Evolutionary conservation across 2,113 vertebrate genomes (phyloP).

Genomic region (Istiophorus platypterus): DNA sequence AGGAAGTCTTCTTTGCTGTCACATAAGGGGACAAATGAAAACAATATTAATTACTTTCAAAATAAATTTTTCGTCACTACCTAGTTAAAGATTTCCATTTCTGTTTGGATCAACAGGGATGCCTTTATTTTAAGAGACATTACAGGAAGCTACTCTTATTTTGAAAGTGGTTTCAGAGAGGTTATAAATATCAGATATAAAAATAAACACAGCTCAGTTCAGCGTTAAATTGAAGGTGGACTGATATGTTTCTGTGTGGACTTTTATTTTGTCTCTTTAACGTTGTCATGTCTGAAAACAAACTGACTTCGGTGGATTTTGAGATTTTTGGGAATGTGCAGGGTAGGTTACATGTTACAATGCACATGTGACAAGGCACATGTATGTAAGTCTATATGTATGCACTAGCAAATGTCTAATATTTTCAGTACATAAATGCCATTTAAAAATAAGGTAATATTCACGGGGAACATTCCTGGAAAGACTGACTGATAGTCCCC

Average conservation of each 20-base stretch:
- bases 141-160: slow-evolving; percentile 8
- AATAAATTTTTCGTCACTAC: background rate
- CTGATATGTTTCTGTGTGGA: slow-evolving; percentile 16
- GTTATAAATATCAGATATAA: slow-evolving; percentile 44
- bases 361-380: background rate
- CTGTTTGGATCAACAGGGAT: background rate
- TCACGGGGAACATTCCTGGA: no score
- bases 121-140: slow-evolving; percentile 25
- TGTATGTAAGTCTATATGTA: background rate
- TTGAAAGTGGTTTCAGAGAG: background rate
- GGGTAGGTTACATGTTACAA: slow-evolving; percentile 79
- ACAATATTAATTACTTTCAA: background rate
- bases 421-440: no score
- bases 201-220: slow-evolving; percentile 20
- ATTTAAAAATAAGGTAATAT: no score
- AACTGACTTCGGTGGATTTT: slow-evolving; percentile 89
- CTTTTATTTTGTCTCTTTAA: slow-evolving; percentile 23
- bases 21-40: background rate
- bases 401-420: background rate
- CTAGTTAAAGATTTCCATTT: background rate
- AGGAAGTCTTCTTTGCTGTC: no score
- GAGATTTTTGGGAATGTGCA: slow-evolving; percentile 91
- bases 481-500: no score
- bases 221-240: background rate
- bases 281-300: slow-evolving; percentile 73